These are phyloP conservation scores for Nothoprocta pentlandii DNA, from an alignment of 2,113 vertebrate genomes.

Conservation along the genomic window DNA sequence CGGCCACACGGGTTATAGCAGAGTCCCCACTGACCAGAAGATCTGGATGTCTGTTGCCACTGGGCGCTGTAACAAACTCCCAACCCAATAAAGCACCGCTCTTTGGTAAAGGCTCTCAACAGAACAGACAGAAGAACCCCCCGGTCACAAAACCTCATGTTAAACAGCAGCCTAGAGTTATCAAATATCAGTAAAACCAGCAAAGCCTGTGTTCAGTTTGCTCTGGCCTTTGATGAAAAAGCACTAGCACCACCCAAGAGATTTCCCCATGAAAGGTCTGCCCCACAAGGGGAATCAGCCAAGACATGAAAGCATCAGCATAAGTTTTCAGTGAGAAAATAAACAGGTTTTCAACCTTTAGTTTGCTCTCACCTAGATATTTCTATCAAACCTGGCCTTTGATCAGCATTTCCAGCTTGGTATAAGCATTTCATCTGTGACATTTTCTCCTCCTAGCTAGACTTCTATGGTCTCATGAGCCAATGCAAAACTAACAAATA, in stretches of 20 bases:
- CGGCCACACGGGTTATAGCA: background rate
- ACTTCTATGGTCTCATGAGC: background rate
- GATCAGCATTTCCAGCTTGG: background rate
- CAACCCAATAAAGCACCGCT: background rate
- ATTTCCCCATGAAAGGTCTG: background rate
- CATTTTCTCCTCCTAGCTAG: background rate
- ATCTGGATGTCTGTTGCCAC: background rate
- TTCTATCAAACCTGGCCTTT: background rate
- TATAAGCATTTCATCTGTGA: background rate
- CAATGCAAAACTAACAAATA: background rate
- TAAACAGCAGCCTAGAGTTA: background rate
- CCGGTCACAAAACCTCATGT: background rate
- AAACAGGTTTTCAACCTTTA: background rate
- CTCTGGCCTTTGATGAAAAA: background rate
- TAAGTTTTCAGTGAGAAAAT: background rate
- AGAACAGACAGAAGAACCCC: background rate
- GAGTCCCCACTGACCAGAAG: background rate
- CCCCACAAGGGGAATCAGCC: background rate
- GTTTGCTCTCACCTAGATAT: background rate
- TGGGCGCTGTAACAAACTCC: background rate
- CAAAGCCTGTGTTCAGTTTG: background rate
- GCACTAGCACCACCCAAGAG: background rate
- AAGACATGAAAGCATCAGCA: background rate
- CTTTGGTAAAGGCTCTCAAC: background rate
- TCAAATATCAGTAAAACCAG: background rate